phyloP scores from a whole-genome alignment of 1,140 invertebrate genomes.

The Melanaphis sacchari region DNA sequence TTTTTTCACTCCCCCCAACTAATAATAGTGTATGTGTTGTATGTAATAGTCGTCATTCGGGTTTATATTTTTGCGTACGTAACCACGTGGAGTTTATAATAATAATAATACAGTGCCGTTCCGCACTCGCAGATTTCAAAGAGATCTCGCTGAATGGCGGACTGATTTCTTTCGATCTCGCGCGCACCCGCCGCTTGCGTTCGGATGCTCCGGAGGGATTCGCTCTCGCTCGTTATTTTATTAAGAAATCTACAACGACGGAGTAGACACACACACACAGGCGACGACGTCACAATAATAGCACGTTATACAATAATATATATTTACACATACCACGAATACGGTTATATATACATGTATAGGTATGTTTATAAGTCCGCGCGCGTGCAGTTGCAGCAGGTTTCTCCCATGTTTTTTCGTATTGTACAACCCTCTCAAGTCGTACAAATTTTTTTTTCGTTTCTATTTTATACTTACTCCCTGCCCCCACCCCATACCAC shows the following conservation, averaged over 20 bases:
- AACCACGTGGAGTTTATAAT: background rate
- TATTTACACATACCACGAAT: background rate
- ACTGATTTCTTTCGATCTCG: constrained; percentile 42
- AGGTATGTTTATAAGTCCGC: background rate
- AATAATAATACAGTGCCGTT: background rate
- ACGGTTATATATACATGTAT: background rate
- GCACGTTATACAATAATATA: background rate
- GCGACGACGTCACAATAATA: background rate
- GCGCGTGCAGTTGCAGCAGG: background rate
- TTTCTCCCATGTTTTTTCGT: background rate
- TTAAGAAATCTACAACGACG: background rate
- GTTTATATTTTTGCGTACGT: background rate
- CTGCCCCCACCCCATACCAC: too few relatives aligned
- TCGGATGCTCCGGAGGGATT: background rate
- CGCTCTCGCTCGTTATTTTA: background rate
- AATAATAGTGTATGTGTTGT: background rate
- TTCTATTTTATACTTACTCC: background rate
- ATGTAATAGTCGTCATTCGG: background rate
- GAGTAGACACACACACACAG: background rate
- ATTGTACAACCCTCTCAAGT: constrained; percentile 31
- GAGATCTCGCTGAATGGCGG: constrained; percentile 6
- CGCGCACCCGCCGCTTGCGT: background rate
- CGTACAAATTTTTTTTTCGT: background rate
- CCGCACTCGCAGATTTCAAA: background rate
- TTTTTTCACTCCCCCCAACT: background rate